Conservation (phyloP, 2,797 vertebrate genomes). For the Semotilus atromaculatus region DNA sequence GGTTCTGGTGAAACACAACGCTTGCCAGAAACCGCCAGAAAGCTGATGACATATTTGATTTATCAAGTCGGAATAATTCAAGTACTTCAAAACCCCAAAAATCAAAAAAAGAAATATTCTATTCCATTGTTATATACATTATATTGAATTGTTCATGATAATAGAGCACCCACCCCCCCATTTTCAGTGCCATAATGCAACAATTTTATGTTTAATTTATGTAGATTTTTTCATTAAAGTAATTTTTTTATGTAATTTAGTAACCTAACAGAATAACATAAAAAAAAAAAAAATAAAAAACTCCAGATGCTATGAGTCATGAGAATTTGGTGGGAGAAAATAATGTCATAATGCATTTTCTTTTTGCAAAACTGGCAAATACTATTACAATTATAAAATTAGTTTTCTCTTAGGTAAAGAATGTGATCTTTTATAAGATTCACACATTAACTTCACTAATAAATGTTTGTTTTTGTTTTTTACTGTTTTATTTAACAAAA, state of each 20-base stretch:
- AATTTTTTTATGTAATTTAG: not conserved
- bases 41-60: slow-evolving; percentile 45
- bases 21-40: not conserved
- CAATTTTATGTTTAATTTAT: not conserved
- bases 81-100: slow-evolving; percentile 40
- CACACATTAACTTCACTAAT: not conserved
- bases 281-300: not conserved
- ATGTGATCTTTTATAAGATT: not conserved
- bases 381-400: not conserved
- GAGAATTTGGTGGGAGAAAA: not conserved
- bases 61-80: slow-evolving; percentile 44
- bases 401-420: not conserved
- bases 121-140: no score
- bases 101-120: not conserved
- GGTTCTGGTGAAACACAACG: not conserved
- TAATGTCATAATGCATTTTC: not conserved
- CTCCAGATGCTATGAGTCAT: not conserved
- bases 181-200: not conserved
- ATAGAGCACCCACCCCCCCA: no score
- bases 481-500: slow-evolving; percentile 8
- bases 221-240: not conserved
- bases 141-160: not conserved
- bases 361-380: not conserved
- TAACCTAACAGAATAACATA: not conserved
- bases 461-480: not conserved